Conservation (phyloP, 2,113 vertebrate genomes). For the Platichthys stellatus region DNA sequence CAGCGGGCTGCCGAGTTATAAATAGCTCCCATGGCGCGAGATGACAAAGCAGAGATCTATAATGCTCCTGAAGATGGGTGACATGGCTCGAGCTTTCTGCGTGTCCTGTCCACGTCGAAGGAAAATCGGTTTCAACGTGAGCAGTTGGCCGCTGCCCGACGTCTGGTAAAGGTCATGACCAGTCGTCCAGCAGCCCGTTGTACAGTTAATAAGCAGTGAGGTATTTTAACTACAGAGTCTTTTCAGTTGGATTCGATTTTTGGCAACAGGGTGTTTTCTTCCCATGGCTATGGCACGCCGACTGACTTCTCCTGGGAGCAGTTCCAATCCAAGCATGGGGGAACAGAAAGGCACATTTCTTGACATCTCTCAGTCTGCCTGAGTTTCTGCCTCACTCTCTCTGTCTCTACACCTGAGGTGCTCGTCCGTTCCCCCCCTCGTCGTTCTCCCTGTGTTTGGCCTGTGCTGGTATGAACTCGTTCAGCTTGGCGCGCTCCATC, state of each 20-base stretch:
- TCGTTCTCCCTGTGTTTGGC: slow-evolving; percentile 88
- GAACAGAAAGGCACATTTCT: slow-evolving; percentile 84
- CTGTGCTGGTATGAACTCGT: slow-evolving; percentile 83
- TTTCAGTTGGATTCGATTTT: slow-evolving; percentile 57
- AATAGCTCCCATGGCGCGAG: slow-evolving; percentile 46
- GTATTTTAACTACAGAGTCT: slow-evolving; percentile 63
- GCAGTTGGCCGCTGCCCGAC: slow-evolving; percentile 19
- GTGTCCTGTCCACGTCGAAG: slow-evolving; percentile 35
- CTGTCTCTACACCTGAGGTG: slow-evolving; percentile 65
- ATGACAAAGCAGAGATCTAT: slow-evolving; percentile 55
- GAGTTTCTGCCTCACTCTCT: slow-evolving; percentile 37
- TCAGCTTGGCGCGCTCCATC: slow-evolving; percentile 83
- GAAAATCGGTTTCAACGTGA: slow-evolving; percentile 41
- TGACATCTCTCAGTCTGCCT: slow-evolving; percentile 56
- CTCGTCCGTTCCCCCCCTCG: slow-evolving; percentile 79
- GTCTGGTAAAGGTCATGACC: not conserved
- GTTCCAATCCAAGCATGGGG: slow-evolving; percentile 66
- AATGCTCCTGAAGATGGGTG: slow-evolving; percentile 55
- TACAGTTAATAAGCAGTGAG: slow-evolving; percentile 58
- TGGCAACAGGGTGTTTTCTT: slow-evolving; percentile 72
- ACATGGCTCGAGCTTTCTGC: slow-evolving; percentile 25
- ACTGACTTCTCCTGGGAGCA: slow-evolving; percentile 58
- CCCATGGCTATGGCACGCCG: slow-evolving; percentile 71
- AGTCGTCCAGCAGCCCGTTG: slow-evolving; percentile 24
- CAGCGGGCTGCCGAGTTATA: slow-evolving; percentile 44